Conservation (phyloP, 2,113 vertebrate species). For the Leucopsar rothschildi region DNA sequence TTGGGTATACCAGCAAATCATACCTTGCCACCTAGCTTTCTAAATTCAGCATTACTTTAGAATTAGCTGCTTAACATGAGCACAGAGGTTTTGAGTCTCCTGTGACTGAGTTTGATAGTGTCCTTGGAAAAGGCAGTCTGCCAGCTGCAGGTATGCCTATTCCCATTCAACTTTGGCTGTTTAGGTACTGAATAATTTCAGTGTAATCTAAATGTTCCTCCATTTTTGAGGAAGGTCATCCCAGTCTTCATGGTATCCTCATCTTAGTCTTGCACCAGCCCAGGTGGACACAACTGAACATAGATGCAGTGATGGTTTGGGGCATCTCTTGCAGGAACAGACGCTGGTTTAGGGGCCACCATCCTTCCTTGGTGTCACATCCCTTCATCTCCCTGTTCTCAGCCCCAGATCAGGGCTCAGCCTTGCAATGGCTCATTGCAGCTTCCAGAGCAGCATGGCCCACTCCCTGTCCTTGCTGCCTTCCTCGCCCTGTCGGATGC, state of each 20-base stretch:
- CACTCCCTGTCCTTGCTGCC: background rate
- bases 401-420: accelerated
- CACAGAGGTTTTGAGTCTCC: background rate
- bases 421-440: accelerated
- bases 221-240: background rate
- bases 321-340: background rate
- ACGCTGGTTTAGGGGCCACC: background rate
- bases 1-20: background rate
- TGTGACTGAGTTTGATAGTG: background rate
- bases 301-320: background rate
- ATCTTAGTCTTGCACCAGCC: accelerated
- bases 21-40: background rate
- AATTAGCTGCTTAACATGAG: background rate
- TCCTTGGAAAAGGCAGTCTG: background rate
- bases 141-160: background rate
- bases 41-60: background rate
- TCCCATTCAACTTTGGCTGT: background rate
- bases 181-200: background rate
- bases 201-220: background rate
- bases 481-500: accelerated
- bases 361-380: background rate
- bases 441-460: accelerated
- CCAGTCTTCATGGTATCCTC: accelerated
- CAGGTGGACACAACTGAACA: background rate
- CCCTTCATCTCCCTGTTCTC: background rate